Percentiles rank a stretch among this genome's conserved stretches.
phyloP scores from a whole-genome alignment of 2,888 invertebrate genomes.

The Ecliptopera silaceata region DNA sequence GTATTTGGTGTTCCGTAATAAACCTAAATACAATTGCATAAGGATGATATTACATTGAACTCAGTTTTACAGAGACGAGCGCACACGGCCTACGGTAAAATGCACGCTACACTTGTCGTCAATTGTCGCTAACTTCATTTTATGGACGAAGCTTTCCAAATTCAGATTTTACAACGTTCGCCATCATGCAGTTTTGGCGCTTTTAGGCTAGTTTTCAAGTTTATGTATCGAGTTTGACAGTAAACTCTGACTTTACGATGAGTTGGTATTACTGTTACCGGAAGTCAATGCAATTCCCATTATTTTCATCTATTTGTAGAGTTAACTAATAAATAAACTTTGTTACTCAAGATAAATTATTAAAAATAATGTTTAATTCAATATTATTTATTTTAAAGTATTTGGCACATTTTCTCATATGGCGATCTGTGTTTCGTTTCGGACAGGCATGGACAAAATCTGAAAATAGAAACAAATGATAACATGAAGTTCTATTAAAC shows the following conservation, averaged over 20 bases:
- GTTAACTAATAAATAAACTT: no score
- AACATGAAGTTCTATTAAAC: no score
- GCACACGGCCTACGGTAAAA: slow-evolving; percentile 31
- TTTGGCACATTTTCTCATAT: no score
- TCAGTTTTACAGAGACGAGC: background rate
- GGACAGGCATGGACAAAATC: background rate
- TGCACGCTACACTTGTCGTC: slow-evolving; percentile 71
- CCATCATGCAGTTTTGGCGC: slow-evolving; percentile 7
- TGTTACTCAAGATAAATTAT: no score
- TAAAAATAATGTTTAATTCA: no score
- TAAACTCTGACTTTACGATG: slow-evolving; percentile 11
- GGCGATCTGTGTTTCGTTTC: no score
- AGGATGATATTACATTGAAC: background rate
- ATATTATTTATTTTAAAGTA: no score
- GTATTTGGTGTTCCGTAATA: no score
- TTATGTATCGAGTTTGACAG: slow-evolving; percentile 13
- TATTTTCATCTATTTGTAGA: no score
- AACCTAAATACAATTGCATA: background rate
- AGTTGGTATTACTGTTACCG: background rate
- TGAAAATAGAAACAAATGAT: slow-evolving; percentile 1
- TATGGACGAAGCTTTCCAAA: slow-evolving; percentile 19
- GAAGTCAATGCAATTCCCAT: background rate
- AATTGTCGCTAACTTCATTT: slow-evolving; percentile 49
- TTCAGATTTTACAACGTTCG: slow-evolving; percentile 18
- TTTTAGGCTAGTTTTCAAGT: slow-evolving; percentile 14